A percentile compares a stretch with the other conserved stretches of the same genome.
These are phyloP conservation scores for Cotesia typhae DNA, from an alignment of 1,140 invertebrate genomes.

Conservation along the genomic window DNA sequence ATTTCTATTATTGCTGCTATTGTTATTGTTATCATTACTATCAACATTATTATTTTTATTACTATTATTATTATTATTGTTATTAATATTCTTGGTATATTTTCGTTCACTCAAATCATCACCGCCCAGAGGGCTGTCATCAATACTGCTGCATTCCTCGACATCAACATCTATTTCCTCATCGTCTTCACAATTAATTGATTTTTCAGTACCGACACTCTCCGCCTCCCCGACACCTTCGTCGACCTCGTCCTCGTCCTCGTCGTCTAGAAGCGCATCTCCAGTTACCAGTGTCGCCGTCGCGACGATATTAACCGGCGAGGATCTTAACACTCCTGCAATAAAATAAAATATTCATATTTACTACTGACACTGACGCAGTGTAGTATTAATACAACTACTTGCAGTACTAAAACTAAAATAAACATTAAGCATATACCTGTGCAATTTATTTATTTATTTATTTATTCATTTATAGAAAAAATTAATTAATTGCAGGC, in stretches of 20 bases:
- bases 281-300: constrained; percentile 47
- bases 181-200: constrained; percentile 53
- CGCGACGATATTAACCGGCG: constrained; percentile 60
- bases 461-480: no score
- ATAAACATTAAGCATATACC: no score
- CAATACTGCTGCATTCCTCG: constrained; percentile 67
- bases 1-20: constrained; percentile 34
- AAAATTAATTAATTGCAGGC: no score
- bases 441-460: neutral
- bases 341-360: no score
- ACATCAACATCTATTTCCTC: constrained; percentile 68
- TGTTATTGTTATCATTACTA: constrained; percentile 33
- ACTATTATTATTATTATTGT: constrained; percentile 32
- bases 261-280: constrained; percentile 42
- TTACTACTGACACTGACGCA: no score
- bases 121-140: constrained; percentile 51
- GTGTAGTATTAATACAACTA: no score
- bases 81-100: constrained; percentile 32
- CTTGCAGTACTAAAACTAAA: no score
- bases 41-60: constrained; percentile 11
- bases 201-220: constrained; percentile 53
- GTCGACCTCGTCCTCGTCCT: constrained; percentile 64
- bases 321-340: constrained; percentile 49
- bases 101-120: constrained; percentile 33
- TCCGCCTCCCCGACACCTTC: constrained; percentile 60